Base-by-base conservation (phyloP, 2,797 vertebrate genomes). In the Artibeus lituratus region DNA sequence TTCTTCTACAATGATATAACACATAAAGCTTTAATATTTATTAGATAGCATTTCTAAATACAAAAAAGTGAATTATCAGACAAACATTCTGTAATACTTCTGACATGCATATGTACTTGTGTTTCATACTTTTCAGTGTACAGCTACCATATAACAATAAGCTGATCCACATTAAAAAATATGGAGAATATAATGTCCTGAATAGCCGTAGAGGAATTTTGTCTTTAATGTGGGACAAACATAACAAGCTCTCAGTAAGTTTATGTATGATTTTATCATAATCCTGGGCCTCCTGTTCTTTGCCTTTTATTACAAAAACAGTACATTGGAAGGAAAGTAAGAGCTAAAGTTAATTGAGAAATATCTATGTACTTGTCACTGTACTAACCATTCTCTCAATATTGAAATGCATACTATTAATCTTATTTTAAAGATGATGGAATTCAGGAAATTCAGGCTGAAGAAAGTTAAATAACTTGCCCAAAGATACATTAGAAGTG, bases 111-210 rank as follows among this genome's bases (percentile, higher is more conserved):
- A 32, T 73, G 10, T 37, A 78, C 19, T 85, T 85, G 1, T 86
- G 39, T 53, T 96, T 83, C 77, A 32, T 89, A 57, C 62, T 93
- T 93, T 85, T 21, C 97, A 99, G 99, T 0, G 92, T 99, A 49
- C 96, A 98, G 8, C 97, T 99, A 82, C 99, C 99, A 0, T 99
- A 98, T 24, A 98, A 99, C 85, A 98, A 99, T 97, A 99, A 99
- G 16, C 98, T 99, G 96, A 98, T 99, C 96, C 98, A 98, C 24
- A 98, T 99, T 65, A 99, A 98, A 72, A 97, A 95, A 0, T 98
- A 98, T n/a, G 99, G 99, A 80, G 97, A 98, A 96, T 98, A 98
- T 96, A 98, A 98, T 42, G 97, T 95, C 55, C 97, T 99, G 91
- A 98, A 35, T 74, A 99, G 99, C 97, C 98, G 97, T 2, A 96